A percentile compares a stretch with the other conserved stretches of the same genome.
These are phyloP conservation scores for Phyllotreta striolata DNA, from an alignment of 2,888 invertebrate species.

Conservation along the genomic window DNA sequence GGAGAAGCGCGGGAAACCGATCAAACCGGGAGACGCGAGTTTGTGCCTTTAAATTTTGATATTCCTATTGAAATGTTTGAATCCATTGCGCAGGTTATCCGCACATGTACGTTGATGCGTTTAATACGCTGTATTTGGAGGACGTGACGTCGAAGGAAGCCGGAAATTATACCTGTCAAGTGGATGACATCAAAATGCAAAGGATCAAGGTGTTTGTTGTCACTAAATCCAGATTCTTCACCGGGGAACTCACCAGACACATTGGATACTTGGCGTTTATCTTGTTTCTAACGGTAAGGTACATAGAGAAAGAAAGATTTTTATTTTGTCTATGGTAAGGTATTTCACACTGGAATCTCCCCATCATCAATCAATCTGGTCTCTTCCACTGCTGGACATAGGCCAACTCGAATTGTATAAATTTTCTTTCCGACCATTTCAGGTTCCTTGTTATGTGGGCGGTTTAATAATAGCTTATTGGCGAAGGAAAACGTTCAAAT, in stretches of 20 bases:
- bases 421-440: neutral
- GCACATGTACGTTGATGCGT: conserved; percentile 65
- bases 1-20: conserved; percentile 63
- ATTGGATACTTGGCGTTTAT: conserved; percentile 68
- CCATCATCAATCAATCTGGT: too few relatives aligned
- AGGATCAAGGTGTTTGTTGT: conserved; percentile 64
- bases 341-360: neutral
- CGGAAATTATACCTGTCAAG: conserved; percentile 74
- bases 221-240: conserved; percentile 63
- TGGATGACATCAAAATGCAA: conserved; percentile 68
- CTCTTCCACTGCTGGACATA: neutral
- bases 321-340: too few relatives aligned
- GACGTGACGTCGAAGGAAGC: conserved; percentile 70
- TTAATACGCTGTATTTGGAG: conserved; percentile 66
- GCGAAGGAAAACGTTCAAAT: conserved; percentile 60
- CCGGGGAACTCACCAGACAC: conserved; percentile 66
- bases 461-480: conserved; percentile 66
- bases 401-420: neutral
- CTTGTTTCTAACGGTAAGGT: conserved; percentile 64
- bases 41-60: neutral
- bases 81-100: conserved; percentile 32
- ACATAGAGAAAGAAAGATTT: too few relatives aligned
- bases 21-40: conserved; percentile 59
- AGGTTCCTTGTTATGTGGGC: conserved; percentile 63
- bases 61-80: conserved; percentile 1